A percentile compares a stretch with the other conserved stretches of the same genome.
phyloP scores from a whole-genome alignment of 2,797 vertebrate genomes.

The Miichthys miiuy region DNA sequence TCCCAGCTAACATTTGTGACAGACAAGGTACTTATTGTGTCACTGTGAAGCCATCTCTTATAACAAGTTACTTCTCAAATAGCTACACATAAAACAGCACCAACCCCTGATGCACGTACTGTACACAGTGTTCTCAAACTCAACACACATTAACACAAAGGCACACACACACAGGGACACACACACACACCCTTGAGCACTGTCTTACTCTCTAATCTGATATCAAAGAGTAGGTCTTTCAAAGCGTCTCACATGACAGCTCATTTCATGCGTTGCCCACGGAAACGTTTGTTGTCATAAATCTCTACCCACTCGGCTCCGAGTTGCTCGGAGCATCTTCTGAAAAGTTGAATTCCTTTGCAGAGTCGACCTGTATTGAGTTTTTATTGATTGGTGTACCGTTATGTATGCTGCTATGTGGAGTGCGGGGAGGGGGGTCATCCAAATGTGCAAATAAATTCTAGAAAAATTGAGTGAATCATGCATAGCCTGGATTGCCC shows the following conservation, averaged over 20 bases:
- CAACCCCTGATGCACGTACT: conserved; percentile 1
- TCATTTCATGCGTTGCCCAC: conserved; percentile 81
- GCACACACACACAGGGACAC: conserved; percentile 19
- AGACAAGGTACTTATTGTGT: conserved; percentile 29
- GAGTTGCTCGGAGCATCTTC: conserved; percentile 61
- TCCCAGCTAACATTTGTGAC: conserved; percentile 23
- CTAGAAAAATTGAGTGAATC: conserved; percentile 45
- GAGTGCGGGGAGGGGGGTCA: neutral
- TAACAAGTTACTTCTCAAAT: conserved; percentile 37
- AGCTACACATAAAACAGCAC: conserved; percentile 47
- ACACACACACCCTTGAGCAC: conserved; percentile 64
- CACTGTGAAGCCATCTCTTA: conserved; percentile 25
- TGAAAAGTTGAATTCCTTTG: conserved; percentile 49
- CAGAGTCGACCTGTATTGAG: conserved; percentile 41
- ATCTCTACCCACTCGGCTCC: conserved; percentile 64
- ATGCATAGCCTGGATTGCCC: conserved; percentile 62
- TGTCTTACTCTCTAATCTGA: conserved; percentile 82
- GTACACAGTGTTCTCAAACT: conserved; percentile 41
- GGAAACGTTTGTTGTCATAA: conserved; percentile 82
- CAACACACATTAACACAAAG: conserved; percentile 37
- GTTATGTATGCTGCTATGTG: conserved; percentile 23
- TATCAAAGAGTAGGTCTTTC: conserved; percentile 83
- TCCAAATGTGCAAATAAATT: conserved; percentile 57
- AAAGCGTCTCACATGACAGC: conserved; percentile 80
- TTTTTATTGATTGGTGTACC: conserved; percentile 25